Conservation (phyloP, 2,797 vertebrate genomes). For the Toxotes lorentzi region DNA sequence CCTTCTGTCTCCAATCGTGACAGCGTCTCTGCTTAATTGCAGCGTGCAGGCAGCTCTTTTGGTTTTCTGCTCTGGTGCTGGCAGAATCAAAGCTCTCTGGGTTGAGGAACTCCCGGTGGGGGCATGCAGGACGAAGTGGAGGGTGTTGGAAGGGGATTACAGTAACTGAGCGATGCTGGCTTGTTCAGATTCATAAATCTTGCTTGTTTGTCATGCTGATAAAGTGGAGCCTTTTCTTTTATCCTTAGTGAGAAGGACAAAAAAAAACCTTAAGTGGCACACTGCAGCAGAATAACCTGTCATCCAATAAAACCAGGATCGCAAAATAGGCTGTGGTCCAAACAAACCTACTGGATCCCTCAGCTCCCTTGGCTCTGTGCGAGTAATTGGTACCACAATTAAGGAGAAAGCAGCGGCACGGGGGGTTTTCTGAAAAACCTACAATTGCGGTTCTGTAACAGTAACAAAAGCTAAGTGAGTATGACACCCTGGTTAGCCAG, state of each 20-base stretch:
- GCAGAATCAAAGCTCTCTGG: constrained; percentile 53
- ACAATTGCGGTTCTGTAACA: constrained; percentile 28
- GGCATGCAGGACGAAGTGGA: background rate
- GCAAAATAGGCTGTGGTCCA: constrained; percentile 52
- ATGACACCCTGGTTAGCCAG: constrained; percentile 16
- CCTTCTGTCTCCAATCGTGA: constrained; percentile 49
- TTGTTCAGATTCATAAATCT: constrained; percentile 44
- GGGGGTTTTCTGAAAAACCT: constrained; percentile 26
- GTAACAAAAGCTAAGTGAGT: constrained; percentile 13
- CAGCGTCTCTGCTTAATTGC: constrained; percentile 64
- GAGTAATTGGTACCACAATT: constrained; percentile 49
- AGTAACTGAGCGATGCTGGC: constrained; percentile 23
- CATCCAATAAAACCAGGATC: constrained; percentile 53
- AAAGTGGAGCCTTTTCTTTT: constrained; percentile 43
- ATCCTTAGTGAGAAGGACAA: constrained; percentile 3
- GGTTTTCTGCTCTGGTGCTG: constrained; percentile 36
- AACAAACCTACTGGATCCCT: constrained; percentile 40
- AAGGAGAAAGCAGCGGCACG: constrained; percentile 24
- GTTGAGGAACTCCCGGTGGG: constrained; percentile 21
- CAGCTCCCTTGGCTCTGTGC: constrained; percentile 17
- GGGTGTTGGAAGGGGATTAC: constrained; percentile 7
- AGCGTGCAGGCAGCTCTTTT: constrained; percentile 38
- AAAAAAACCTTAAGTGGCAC: constrained; percentile 4
- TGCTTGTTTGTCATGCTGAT: constrained; percentile 43
- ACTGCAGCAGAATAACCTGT: constrained; percentile 48